A percentile compares a stretch with the other conserved stretches of the same genome.
phyloP scores from a whole-genome alignment of 2,888 invertebrate species.

The Apocheima hispidaria region DNA sequence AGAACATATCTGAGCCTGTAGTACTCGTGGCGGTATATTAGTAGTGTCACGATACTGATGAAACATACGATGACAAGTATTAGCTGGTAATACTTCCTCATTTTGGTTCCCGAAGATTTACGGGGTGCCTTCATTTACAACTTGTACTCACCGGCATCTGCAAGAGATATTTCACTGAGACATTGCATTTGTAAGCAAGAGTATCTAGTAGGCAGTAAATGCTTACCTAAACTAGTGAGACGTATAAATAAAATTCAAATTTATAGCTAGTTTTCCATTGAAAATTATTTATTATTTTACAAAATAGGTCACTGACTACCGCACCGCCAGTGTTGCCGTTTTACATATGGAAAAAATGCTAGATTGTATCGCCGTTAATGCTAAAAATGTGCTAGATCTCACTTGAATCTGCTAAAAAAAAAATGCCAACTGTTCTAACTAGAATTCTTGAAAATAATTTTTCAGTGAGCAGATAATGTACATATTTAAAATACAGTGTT shows the following conservation, averaged over 20 bases:
- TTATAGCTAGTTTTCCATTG: background rate
- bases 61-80: slow-evolving; percentile 89
- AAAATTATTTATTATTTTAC: background rate
- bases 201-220: background rate
- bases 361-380: no score
- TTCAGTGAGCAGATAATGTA: no score
- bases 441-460: no score
- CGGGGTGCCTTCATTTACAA: slow-evolving; percentile 79
- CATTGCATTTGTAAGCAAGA: background rate
- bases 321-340: no score
- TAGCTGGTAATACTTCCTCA: slow-evolving; percentile 95
- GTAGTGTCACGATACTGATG: slow-evolving; percentile 90
- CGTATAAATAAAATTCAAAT: background rate
- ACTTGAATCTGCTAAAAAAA: no score
- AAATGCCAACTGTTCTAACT: no score
- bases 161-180: slow-evolving; percentile 37
- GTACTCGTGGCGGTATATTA: slow-evolving; percentile 95
- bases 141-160: slow-evolving; percentile 58
- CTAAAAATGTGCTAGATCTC: no score
- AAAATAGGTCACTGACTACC: slow-evolving; percentile 9
- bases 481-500: no score
- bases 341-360: no score
- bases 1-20: slow-evolving; percentile 93
- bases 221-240: slow-evolving; percentile 3
- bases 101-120: slow-evolving; percentile 75